A percentile compares a stretch with the other conserved stretches of the same genome.
Evolutionary conservation across 2,113 vertebrate species (phyloP).

Genomic region (Herpailurus yagouaroundi): DNA sequence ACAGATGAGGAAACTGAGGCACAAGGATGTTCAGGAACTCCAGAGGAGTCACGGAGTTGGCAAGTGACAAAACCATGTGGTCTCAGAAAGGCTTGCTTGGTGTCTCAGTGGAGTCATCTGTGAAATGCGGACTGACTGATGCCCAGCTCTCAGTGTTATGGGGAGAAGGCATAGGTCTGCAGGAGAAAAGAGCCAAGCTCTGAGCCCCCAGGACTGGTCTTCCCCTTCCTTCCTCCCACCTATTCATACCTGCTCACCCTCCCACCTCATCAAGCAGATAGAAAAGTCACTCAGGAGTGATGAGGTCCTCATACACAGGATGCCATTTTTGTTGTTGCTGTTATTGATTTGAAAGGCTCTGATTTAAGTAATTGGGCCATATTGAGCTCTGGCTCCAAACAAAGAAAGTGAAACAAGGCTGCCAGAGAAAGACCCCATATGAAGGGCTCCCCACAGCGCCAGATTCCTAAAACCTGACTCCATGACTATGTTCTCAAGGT

Average conservation of each 20-base stretch:
- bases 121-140: not conserved
- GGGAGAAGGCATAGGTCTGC: not conserved
- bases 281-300: not conserved
- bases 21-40: not conserved
- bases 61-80: not conserved
- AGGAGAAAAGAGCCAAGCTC: not conserved
- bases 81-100: not conserved
- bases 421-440: conserved; percentile 38
- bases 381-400: conserved; percentile 1
- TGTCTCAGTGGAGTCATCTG: not conserved
- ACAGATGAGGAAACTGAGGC: not conserved
- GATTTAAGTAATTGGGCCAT: conserved; percentile 38
- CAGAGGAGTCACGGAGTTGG: not conserved
- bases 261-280: not conserved
- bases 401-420: conserved; percentile 28
- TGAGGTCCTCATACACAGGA: not conserved
- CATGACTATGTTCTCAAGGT: conserved; percentile 49
- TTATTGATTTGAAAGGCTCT: not conserved
- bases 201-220: not conserved
- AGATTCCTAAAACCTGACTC: conserved; percentile 59
- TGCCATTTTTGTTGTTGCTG: not conserved
- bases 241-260: not conserved
- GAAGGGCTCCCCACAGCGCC: not conserved
- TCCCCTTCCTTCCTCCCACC: not conserved
- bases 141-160: not conserved